phyloP scores from a whole-genome alignment of 2,113 vertebrate genomes.

The Fukomys damarensis region DNA sequence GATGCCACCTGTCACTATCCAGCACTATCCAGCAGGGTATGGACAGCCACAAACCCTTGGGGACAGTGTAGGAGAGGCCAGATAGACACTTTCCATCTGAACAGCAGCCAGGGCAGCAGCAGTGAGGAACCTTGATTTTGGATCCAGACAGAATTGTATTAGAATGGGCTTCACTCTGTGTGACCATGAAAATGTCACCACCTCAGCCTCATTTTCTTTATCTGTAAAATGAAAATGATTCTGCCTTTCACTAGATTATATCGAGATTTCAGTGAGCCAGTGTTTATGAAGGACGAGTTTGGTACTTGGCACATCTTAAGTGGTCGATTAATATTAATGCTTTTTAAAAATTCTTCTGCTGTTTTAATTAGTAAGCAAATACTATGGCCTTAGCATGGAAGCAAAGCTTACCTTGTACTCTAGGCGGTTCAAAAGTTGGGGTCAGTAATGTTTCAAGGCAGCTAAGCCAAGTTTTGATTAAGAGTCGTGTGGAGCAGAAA shows the following conservation, averaged over 20 bases:
- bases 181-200: not conserved
- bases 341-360: not conserved
- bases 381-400: not conserved
- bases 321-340: not conserved
- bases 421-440: not conserved
- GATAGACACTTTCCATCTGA: not conserved
- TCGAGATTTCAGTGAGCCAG: not conserved
- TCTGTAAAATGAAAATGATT: not conserved
- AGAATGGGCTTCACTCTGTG: not conserved
- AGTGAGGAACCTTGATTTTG: not conserved
- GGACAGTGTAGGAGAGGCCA: not conserved
- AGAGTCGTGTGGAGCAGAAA: not conserved
- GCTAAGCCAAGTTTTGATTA: not conserved
- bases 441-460: not conserved
- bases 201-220: not conserved
- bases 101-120: not conserved
- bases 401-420: not conserved
- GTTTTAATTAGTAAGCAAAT: not conserved
- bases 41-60: not conserved
- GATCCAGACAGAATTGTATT: not conserved
- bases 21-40: not conserved
- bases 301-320: not conserved
- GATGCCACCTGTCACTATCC: not conserved
- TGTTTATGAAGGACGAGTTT: not conserved
- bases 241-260: not conserved